Evolutionary conservation across 2,888 invertebrate genomes (phyloP).

Genomic region (Chymomyza fuscimana): DNA sequence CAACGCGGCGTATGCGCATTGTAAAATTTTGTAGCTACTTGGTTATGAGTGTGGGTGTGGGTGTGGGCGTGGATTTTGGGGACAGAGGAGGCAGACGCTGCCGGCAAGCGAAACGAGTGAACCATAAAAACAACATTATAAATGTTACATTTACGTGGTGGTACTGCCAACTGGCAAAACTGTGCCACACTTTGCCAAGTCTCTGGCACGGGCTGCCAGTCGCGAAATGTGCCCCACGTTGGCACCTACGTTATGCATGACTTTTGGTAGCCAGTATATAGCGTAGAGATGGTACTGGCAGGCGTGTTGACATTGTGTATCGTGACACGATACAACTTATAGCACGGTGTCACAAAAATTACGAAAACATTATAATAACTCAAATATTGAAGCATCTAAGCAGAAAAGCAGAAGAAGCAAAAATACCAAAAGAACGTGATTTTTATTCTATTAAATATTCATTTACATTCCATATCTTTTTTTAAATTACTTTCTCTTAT

Average conservation of each 20-base stretch:
- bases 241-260: conserved; percentile 20
- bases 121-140: conserved; percentile 70
- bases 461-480: too few species aligned
- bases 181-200: conserved; percentile 4
- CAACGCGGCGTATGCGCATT: conserved; percentile 21
- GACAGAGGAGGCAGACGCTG: background rate
- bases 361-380: too few species aligned
- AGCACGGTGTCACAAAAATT: too few species aligned
- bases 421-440: too few species aligned
- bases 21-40: conserved; percentile 15
- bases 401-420: too few species aligned
- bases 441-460: too few species aligned
- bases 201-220: background rate
- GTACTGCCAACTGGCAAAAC: conserved; percentile 4
- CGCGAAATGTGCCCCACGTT: conserved; percentile 37
- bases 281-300: conserved; percentile 4
- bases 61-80: background rate
- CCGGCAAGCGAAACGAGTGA: conserved; percentile 39
- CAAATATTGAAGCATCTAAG: too few species aligned
- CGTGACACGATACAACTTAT: background rate
- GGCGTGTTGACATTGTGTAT: background rate
- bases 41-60: background rate
- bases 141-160: conserved; percentile 68
- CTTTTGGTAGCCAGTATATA: background rate
- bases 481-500: too few species aligned